Percentiles rank a stretch among this genome's conserved stretches.
Conservation (phyloP, 2,888 invertebrate species). For the Orgyia antiqua region DNA sequence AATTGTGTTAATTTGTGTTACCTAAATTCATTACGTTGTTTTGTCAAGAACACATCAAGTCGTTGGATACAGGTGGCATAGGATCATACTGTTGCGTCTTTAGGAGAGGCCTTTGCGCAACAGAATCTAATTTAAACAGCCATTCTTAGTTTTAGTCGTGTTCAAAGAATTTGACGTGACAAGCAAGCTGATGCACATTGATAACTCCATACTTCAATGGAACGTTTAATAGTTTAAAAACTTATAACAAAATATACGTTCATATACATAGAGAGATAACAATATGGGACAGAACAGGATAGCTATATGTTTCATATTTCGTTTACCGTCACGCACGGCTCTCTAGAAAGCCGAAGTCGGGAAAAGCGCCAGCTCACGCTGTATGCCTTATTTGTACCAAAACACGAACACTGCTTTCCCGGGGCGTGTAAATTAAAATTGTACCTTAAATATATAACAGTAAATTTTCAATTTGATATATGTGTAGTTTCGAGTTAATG, state of each 20-base stretch:
- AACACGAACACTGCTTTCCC: conserved; percentile 31
- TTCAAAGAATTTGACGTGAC: too few species aligned
- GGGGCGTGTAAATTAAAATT: conserved; percentile 20
- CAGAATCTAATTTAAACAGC: too few species aligned
- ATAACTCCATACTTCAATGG: too few species aligned
- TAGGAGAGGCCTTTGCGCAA: too few species aligned
- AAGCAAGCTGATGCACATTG: too few species aligned
- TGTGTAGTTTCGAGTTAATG: conserved; percentile 11
- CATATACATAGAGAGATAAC: conserved; percentile 10
- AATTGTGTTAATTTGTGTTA: conserved; percentile 4
- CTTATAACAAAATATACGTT: conserved; percentile 17
- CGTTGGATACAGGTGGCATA: too few species aligned
- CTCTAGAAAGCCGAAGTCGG: conserved; percentile 29
- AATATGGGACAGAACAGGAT: conserved; percentile 18
- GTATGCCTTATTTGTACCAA: conserved; percentile 20
- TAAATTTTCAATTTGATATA: conserved; percentile 13
- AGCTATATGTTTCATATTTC: conserved; percentile 20
- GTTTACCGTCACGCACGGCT: conserved; percentile 27
- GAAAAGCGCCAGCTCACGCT: conserved; percentile 33
- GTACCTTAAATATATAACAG: conserved; percentile 12
- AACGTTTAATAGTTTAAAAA: conserved; percentile 12
- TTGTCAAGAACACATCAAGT: too few species aligned
- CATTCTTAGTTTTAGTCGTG: too few species aligned
- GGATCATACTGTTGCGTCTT: too few species aligned
- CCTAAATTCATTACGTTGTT: too few species aligned